phyloP scores from a whole-genome alignment of 2,797 vertebrate species.

The Alexandromys oeconomus region DNA sequence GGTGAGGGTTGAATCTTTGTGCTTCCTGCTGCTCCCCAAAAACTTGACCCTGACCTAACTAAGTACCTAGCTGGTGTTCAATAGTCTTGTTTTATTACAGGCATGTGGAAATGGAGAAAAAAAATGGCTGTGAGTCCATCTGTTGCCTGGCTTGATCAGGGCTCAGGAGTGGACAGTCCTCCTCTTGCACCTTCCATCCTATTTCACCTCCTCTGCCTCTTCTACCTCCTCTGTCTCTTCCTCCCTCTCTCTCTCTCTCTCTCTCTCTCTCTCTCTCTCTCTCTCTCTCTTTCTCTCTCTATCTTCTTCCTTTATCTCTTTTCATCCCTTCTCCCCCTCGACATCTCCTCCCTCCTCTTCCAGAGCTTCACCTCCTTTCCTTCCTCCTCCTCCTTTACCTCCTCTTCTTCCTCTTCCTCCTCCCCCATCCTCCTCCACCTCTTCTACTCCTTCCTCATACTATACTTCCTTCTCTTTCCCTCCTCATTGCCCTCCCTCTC shows the following conservation, averaged over 20 bases:
- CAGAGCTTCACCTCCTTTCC: no score
- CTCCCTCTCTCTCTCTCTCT: no score
- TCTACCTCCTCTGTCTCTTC: rapidly evolving
- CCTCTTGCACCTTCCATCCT: rapidly evolving
- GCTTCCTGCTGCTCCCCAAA: background rate
- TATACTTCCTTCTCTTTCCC: no score
- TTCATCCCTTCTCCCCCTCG: background rate
- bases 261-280: no score
- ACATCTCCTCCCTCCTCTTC: background rate
- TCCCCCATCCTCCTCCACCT: no score
- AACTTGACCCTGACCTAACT: background rate
- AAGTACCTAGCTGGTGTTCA: rapidly evolving
- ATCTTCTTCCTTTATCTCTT: background rate
- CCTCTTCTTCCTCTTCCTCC: background rate
- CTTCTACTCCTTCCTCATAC: background rate
- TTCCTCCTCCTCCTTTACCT: background rate
- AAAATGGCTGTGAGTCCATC: background rate
- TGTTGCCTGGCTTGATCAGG: no score
- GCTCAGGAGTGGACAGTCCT: rapidly evolving
- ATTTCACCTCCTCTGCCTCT: rapidly evolving
- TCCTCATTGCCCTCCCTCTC: rapidly evolving
- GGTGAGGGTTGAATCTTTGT: background rate
- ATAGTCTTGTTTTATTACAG: rapidly evolving
- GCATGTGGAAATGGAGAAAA: background rate
- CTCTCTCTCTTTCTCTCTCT: no score